Evolutionary conservation across 2,888 invertebrate species (phyloP), one percentile per base, ranked within the genome.

Genomic region (Cantharis nigra): DNA sequence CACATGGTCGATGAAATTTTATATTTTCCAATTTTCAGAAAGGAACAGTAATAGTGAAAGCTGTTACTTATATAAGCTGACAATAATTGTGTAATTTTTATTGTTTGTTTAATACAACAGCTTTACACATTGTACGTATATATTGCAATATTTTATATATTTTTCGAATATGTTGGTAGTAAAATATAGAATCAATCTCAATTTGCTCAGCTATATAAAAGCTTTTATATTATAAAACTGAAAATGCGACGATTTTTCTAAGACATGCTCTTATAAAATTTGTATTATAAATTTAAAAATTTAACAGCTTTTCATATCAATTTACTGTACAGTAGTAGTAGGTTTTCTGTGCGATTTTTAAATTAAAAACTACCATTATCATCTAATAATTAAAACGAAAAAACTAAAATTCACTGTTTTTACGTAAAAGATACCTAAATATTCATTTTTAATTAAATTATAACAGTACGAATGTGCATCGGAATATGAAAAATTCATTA

Each of bases 161-260:
- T 69, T n/a, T 67, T 67, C 23, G 65, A 67, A 67, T 49, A 23
- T 14, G 65, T 67, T 67, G n/a, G 65, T 67, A 67, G 65, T 67
- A 67, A 67, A 26, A 67, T 67, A 26, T 9, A 23, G 65, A 67
- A 67, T 67, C 65, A 67, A 67, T 67, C 65, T 67, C 65, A 67
- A 67, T 67, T 67, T 67, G 65, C 23, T 67, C 23, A 23, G 65
- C 23, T 26, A 26, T 67, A 67, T 67, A 67, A 67, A 67, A 67
- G 65, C 65, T 67, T 67, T 67, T 67, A 67, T 67, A 67, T 67
- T 67, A 67, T 67, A 67, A 67, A 67, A 67, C 65, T 67, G 65
- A 67, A 67, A 67, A 67, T 67, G 65, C 65, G 65, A 67, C 65
- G n/a, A 67, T 67, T 67, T 67, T 67, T 67, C 65, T 67, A 67